phyloP scores from a whole-genome alignment of 2,113 vertebrate species.

The Ahaetulla prasina region DNA sequence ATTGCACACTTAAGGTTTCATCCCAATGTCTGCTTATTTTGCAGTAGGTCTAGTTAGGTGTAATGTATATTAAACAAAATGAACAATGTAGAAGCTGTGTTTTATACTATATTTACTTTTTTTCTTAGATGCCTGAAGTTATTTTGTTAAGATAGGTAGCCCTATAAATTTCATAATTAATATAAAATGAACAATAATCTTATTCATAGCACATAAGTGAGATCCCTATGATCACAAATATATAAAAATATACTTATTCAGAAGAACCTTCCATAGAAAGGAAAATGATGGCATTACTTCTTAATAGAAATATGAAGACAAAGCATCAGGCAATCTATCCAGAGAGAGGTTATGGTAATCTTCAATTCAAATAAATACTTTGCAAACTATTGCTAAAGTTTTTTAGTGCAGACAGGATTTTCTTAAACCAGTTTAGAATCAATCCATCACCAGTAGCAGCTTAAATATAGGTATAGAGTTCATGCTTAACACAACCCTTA shows the following conservation, averaged over 20 bases:
- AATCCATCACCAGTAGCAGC: not conserved
- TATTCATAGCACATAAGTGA: not conserved
- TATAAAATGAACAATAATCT: not conserved
- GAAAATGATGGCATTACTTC: not conserved
- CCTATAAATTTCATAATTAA: not conserved
- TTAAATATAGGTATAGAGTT: too few species aligned
- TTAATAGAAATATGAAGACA: not conserved
- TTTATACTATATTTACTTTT: not conserved
- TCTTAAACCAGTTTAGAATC: not conserved
- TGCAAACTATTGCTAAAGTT: not conserved
- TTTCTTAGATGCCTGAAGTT: not conserved
- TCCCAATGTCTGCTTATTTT: slow-evolving; percentile 4
- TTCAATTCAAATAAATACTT: not conserved
- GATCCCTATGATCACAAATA: not conserved
- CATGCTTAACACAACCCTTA: too few species aligned
- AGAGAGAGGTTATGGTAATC: not conserved
- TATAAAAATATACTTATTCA: not conserved
- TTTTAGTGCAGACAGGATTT: not conserved
- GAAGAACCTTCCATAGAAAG: not conserved
- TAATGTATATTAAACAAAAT: slow-evolving; percentile 3
- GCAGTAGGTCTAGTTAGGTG: not conserved
- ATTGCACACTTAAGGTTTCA: not conserved
- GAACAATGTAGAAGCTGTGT: not conserved
- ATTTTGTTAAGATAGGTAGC: not conserved
- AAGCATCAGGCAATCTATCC: not conserved